Evolutionary conservation across 1,140 invertebrate genomes (phyloP).

Genomic region (Drosophila arizonae): DNA sequence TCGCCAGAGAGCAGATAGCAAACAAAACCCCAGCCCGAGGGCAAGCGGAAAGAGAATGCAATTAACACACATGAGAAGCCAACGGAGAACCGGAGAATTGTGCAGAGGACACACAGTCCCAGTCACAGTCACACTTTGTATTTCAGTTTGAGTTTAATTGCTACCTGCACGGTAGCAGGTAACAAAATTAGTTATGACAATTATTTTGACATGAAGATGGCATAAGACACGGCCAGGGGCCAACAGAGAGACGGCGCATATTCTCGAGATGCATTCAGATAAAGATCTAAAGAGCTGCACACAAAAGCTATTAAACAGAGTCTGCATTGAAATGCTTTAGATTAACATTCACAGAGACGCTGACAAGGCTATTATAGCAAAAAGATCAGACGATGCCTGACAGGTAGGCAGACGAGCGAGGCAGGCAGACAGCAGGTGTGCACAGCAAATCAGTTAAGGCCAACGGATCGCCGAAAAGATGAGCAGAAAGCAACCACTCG

Average conservation of each 20-base stretch:
- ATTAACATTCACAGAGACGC: slow-evolving; percentile 55
- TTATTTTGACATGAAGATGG: slow-evolving; percentile 66
- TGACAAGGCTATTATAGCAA: slow-evolving; percentile 52
- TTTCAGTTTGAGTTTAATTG: not conserved
- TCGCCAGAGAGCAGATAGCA: slow-evolving; percentile 4
- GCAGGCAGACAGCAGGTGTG: slow-evolving; percentile 59
- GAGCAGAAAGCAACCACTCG: slow-evolving; percentile 39
- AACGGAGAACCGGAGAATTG: slow-evolving; percentile 2
- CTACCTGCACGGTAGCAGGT: slow-evolving; percentile 59
- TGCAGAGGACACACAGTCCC: not conserved
- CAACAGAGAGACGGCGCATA: not conserved
- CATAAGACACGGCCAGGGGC: slow-evolving; percentile 37
- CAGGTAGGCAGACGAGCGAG: slow-evolving; percentile 2
- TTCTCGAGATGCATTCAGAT: slow-evolving; percentile 32
- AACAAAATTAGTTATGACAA: slow-evolving; percentile 64
- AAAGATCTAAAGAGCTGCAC: slow-evolving; percentile 44
- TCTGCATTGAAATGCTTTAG: slow-evolving; percentile 59
- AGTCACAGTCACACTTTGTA: slow-evolving; percentile 11
- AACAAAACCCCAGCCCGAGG: not conserved
- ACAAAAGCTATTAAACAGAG: slow-evolving; percentile 45
- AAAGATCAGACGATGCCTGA: slow-evolving; percentile 45
- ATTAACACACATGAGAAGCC: slow-evolving; percentile 51
- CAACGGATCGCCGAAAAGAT: slow-evolving; percentile 29
- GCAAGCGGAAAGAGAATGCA: slow-evolving; percentile 31
- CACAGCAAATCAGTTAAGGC: slow-evolving; percentile 70